Base-by-base conservation (phyloP, 1,140 invertebrate species). In the Achatina immaculata region DNA sequence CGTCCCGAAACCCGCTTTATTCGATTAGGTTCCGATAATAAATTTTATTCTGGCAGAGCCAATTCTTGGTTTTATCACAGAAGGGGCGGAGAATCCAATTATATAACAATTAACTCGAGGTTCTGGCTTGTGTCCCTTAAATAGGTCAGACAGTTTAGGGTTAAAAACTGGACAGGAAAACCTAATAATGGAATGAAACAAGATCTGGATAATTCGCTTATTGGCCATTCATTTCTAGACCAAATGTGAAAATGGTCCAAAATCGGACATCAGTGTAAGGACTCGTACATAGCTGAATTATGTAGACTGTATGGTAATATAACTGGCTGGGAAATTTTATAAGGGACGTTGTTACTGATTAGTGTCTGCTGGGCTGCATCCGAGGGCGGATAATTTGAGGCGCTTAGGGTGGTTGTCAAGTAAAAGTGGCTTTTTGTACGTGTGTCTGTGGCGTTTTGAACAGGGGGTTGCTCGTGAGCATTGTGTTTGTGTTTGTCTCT, bases 141-240 rank as follows among this genome's bases (percentile, higher is more conserved):
- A 51, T 62, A 75, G 73, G 73, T 75, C 73, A 75, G 73, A 75
- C 73, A 75, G 73, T 75, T 75, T 75, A 75, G 73, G 73, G 73
- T 75, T 58, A 75, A 75, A 75, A 75, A 75, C 73, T 75, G 48
- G 73, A 75, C 73, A 62, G 48, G 4, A 28, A 55, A 75, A 75
- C 73, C 73, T 58, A 75, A 75, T 75, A 75, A 75, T 31, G 73
- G 34, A 28, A 58, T 24, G 73, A 58, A 75, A 75, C 55, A 75
- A 75, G 48, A 75, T 75, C 55, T 55, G 34, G n/a, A 45, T 75
- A 51, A 75, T 75, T 75, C 73, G 73, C 55, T 75, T 75, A 75
- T 75, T 75, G 55, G 73, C 73, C 73, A 55, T 75, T 75, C 73
- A 75, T 75, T 75, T 51, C 73, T 75, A 31, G 73, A 75, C 55